phyloP scores from a whole-genome alignment of 2,113 vertebrate species.

The Neogobius melanostomus region DNA sequence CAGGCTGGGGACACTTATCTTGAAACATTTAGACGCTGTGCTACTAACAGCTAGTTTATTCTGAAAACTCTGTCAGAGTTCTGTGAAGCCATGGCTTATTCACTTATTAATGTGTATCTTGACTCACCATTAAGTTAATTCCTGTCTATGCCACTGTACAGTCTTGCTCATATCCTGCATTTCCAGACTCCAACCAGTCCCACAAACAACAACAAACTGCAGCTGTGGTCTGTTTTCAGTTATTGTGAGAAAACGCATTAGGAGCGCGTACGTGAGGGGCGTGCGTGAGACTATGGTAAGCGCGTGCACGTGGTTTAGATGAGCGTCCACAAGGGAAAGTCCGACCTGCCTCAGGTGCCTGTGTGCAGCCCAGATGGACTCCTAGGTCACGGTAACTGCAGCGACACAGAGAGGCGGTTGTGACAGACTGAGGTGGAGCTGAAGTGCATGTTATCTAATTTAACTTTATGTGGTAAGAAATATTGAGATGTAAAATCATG shows the following conservation, averaged over 20 bases:
- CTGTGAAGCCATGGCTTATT: too few relatives aligned
- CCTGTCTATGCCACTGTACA: too few relatives aligned
- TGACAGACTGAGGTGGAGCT: not conserved
- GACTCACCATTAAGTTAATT: too few relatives aligned
- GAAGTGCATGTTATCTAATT: not conserved
- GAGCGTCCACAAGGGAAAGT: slow-evolving; percentile 15
- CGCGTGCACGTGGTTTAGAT: not conserved
- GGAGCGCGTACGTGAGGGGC: slow-evolving; percentile 6
- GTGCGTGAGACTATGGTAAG: slow-evolving; percentile 1
- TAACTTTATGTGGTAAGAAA: too few relatives aligned
- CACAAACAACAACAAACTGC: not conserved
- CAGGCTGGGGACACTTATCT: too few relatives aligned
- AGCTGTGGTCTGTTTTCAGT: slow-evolving; percentile 1
- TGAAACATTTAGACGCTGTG: too few relatives aligned
- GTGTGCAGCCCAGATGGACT: slow-evolving; percentile 46
- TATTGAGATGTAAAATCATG: too few relatives aligned
- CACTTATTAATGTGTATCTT: too few relatives aligned
- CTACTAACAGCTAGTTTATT: too few relatives aligned
- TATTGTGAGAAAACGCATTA: slow-evolving; percentile 22
- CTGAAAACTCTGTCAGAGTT: too few relatives aligned
- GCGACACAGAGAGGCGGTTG: not conserved
- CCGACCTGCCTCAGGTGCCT: slow-evolving; percentile 64
- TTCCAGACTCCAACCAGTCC: too few relatives aligned
- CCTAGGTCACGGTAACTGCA: not conserved
- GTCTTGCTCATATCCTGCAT: too few relatives aligned